Base-by-base conservation (phyloP, 2,113 vertebrate genomes). In the Rhodinocichla rosea region DNA sequence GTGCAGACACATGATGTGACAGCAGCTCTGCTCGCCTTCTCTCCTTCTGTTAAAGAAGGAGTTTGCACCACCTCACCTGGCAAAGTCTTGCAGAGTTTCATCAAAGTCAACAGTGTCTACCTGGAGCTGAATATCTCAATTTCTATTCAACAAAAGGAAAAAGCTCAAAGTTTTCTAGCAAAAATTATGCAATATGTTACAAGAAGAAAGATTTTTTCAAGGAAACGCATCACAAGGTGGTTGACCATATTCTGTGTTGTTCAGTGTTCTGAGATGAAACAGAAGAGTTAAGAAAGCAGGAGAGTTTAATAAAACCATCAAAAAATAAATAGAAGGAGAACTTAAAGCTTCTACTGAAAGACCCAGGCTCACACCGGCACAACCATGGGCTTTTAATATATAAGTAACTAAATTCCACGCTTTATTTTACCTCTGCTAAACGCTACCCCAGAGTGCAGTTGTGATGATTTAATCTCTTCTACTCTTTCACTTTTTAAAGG, bases 1-100 rank as follows among this genome's bases (percentile, higher is more conserved):
- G 18, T 0, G 1, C 11, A 18, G 28, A 19, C 23, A 15, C 7
- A 45, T 0, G 0, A 10, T 3, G 10, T n/a, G 30, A 42, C 35
- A 68, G 28, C 9, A 10, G 21, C 56, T 83, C 55, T 47, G n/a
- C 37, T 77, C 45, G 39, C 35, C 53, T 68, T 56, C 57, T 64
- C 15, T 57, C 59, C 59, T 57, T 37, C 53, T 78, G 5, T 19
- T 55, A 50, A 33, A 59, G 52, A 47, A 44, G 35, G 28, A 27
- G 4, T 23, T 56, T 44, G 33, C 13, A 70, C 15, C 28, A 27
- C 17, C 20, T 60, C 39, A 68, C 20, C 20, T 56, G 52, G 39
- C 6, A 91, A 81, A 74, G 60, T 2, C 50, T 81, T 32, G 9
- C 11, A n/a, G 30, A 69, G 6, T 47, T 88, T 74, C 47, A 52